Evolutionary conservation across 2,113 vertebrate genomes (phyloP).

Genomic region (Typhlomys cinereus): DNA sequence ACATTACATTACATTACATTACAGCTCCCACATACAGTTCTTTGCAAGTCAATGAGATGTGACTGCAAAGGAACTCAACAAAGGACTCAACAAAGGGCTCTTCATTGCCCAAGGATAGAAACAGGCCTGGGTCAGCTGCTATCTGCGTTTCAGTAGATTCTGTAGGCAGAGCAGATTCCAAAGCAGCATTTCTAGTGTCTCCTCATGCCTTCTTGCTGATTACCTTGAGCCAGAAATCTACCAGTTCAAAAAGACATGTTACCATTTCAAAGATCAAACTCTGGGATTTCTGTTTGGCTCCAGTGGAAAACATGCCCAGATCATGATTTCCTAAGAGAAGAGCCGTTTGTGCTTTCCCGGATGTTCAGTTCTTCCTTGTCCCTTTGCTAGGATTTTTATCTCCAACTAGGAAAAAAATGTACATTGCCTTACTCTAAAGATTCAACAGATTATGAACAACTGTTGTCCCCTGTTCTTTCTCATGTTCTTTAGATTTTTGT

Average conservation of each 20-base stretch:
- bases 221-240: constrained; percentile 72
- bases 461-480: constrained; percentile 19
- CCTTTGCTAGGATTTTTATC: constrained; percentile 45
- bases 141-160: background rate
- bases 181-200: constrained; percentile 68
- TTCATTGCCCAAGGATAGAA: background rate
- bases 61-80: background rate
- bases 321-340: background rate
- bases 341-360: background rate
- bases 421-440: constrained; percentile 19
- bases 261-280: constrained; percentile 63
- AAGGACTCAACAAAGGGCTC: background rate
- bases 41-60: background rate
- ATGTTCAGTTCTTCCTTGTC: constrained; percentile 38
- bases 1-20: no score
- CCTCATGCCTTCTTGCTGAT: constrained; percentile 71
- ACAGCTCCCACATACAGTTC: background rate
- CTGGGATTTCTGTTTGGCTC: constrained; percentile 43
- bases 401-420: background rate
- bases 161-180: background rate
- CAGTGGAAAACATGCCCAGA: background rate
- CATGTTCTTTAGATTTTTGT: constrained; percentile 42
- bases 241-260: constrained; percentile 72
- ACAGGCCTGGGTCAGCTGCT: background rate
- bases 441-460: constrained; percentile 23